Evolutionary conservation across 2,113 vertebrate species (phyloP).

Genomic region (Aix galericulata): DNA sequence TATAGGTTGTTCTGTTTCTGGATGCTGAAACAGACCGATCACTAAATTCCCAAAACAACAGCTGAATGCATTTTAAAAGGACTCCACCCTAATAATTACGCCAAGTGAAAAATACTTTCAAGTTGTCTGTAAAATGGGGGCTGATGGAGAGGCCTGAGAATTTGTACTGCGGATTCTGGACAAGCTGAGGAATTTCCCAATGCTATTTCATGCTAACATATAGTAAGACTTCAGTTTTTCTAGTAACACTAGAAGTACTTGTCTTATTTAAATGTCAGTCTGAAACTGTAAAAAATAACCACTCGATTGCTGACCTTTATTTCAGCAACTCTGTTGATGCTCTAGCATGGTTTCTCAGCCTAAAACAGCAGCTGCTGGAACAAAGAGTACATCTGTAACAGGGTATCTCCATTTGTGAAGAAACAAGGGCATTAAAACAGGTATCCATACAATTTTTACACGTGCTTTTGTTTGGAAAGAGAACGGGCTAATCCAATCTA

Average conservation of each 20-base stretch:
- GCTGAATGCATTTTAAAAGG: constrained; percentile 12
- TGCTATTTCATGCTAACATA: not conserved
- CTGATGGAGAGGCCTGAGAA: not conserved
- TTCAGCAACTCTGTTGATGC: not conserved
- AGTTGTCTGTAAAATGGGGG: not conserved
- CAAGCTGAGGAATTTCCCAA: not conserved
- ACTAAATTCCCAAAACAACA: constrained; percentile 28
- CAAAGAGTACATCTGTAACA: not conserved
- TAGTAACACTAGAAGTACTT: not conserved
- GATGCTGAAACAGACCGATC: constrained; percentile 15
- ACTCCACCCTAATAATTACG: constrained; percentile 25
- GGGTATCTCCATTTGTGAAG: not conserved
- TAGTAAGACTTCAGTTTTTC: not conserved
- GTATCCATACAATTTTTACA: not conserved
- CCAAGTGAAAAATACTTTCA: constrained; percentile 45
- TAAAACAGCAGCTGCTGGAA: not conserved
- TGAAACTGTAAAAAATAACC: not conserved
- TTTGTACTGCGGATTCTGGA: not conserved
- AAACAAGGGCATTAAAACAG: not conserved
- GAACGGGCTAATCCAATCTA: not conserved
- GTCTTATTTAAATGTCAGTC: not conserved
- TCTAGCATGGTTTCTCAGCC: not conserved
- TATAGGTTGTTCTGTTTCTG: constrained; percentile 14
- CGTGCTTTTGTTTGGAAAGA: not conserved
- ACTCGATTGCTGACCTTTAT: not conserved